Base-by-base conservation (phyloP, 2,113 vertebrate species). In the Coracopsis vasa region DNA sequence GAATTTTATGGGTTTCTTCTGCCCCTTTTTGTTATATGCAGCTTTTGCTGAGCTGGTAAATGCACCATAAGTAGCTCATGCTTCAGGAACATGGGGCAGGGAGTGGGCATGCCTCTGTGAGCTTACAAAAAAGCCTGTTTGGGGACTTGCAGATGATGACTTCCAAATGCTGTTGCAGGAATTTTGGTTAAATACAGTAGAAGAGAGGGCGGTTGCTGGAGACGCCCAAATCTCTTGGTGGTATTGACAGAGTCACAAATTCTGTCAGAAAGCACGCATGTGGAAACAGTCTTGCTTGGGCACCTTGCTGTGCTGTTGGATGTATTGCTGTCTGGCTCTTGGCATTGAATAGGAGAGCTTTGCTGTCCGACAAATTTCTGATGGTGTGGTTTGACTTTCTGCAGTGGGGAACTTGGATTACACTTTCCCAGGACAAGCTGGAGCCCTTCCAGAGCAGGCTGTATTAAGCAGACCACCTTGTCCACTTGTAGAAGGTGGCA, bases 231-330 rank as follows among this genome's bases (percentile, higher is more conserved):
- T 21, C 53, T 80, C 50, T 79, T 50, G 42, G 69, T 39, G 37
- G 33, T 2, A 0, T 69, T 44, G 45, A 28, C 9, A 0, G 3
- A 70, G 50, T 41, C 25, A 4, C 2, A 2, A 14, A 8, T 79
- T 80, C 35, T 31, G 27, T 47, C 1, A 4, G 27, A 37, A 13
- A 62, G 13, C 1, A 2, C 0, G 4, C 6, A 1, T 2, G 25
- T 18, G 33, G 62, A 64, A 64, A 31, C 8, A 21, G 19, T 17
- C 37, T 24, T 37, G n/a, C 56, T 77, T 0, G 2, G 44, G 21
- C 16, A 9, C 27, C 17, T 62, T 41, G 35, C 56, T 51, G 20
- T 8, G 29, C 28, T 0, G 2, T 17, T 41, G 50, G 58, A 11
- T 72, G 31, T 51, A 66, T 23, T 17, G 9, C 33, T 5, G 31